Evolutionary conservation across 2,113 vertebrate species (phyloP).

Genomic region (Pedetes capensis): DNA sequence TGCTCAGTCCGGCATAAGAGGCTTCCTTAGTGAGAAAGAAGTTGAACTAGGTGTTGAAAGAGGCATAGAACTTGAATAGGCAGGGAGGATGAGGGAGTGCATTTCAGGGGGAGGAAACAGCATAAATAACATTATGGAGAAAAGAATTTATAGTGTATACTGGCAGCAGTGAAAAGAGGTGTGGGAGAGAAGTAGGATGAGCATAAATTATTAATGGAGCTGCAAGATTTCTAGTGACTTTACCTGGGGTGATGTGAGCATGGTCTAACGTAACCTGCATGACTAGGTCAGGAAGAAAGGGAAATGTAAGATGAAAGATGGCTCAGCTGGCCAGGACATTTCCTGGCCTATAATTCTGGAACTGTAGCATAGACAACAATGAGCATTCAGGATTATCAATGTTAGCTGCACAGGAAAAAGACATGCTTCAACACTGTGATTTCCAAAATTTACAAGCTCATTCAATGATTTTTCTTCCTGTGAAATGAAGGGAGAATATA

Average conservation of each 20-base stretch:
- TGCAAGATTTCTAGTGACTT: constrained; percentile 12
- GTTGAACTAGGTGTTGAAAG: constrained; percentile 44
- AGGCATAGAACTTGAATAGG: constrained; percentile 42
- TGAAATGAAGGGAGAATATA: constrained; percentile 1
- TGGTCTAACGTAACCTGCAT: neutral
- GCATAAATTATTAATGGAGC: constrained; percentile 59
- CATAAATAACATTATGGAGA: constrained; percentile 44
- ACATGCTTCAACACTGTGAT: neutral
- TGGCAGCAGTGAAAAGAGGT: constrained; percentile 51
- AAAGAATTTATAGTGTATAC: constrained; percentile 75
- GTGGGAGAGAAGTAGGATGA: constrained; percentile 53
- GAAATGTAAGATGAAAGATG: neutral
- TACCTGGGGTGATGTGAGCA: constrained; percentile 1
- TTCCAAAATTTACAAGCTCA: constrained; percentile 14
- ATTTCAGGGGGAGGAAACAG: constrained; percentile 25
- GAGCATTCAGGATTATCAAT: neutral
- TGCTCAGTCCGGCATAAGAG: neutral
- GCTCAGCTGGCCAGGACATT: neutral
- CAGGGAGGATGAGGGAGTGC: constrained; percentile 31
- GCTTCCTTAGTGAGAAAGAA: constrained; percentile 54
- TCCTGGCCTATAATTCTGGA: neutral
- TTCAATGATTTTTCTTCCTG: constrained; percentile 13
- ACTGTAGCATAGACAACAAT: neutral
- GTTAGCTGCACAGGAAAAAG: neutral
- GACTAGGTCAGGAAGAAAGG: neutral